Conservation (phyloP, 2,113 vertebrate species). For the Enhydra lutris region DNA sequence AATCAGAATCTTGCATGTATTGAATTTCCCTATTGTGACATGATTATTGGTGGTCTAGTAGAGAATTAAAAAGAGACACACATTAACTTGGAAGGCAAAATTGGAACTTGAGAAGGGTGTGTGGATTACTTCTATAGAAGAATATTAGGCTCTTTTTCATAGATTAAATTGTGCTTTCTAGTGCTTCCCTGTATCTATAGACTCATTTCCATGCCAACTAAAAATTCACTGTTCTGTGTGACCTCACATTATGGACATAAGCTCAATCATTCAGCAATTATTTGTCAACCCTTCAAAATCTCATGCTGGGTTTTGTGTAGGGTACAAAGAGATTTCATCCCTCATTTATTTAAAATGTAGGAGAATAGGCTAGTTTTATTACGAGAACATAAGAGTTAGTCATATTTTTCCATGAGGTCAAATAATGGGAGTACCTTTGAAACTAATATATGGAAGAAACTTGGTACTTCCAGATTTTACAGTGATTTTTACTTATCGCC, state of each 20-base stretch:
- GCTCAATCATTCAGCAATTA: neutral
- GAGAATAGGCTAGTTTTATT: conserved; percentile 29
- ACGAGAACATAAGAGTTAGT: neutral
- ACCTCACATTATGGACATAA: neutral
- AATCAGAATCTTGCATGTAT: conserved; percentile 10
- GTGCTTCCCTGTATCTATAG: neutral
- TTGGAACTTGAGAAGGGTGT: neutral
- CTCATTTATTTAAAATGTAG: neutral
- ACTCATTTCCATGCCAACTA: conserved; percentile 36
- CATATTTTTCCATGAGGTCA: neutral
- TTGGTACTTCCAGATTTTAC: neutral
- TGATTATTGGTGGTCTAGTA: conserved; percentile 36
- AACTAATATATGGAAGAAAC: neutral
- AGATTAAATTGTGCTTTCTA: neutral
- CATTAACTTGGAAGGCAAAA: conserved; percentile 28
- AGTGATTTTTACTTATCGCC: neutral
- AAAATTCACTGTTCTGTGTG: neutral
- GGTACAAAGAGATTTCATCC: neutral
- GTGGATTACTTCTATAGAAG: neutral
- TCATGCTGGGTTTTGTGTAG: neutral
- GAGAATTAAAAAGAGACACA: conserved; percentile 38
- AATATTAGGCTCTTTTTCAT: neutral
- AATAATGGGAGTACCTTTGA: neutral
- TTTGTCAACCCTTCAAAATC: neutral
- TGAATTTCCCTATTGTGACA: conserved; percentile 22